Evolutionary conservation across 2,888 invertebrate species (phyloP).

Genomic region (Pammene aurita): DNA sequence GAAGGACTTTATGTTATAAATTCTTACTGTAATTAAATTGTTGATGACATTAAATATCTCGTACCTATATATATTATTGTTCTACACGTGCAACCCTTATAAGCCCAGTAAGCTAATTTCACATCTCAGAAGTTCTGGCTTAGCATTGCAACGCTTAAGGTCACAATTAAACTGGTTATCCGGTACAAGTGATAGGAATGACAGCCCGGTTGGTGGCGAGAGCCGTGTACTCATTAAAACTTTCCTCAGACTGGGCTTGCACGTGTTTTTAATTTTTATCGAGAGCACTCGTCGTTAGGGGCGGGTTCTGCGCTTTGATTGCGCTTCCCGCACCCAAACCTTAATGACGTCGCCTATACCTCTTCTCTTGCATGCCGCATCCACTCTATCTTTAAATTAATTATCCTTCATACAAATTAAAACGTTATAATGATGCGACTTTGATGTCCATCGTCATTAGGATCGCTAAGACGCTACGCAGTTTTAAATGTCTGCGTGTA

Average conservation of each 20-base stretch:
- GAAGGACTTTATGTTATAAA: too few relatives aligned
- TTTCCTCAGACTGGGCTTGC: slow-evolving; percentile 82
- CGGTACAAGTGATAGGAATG: neutral
- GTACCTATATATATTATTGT: too few relatives aligned
- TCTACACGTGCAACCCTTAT: too few relatives aligned
- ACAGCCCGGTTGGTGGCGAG: slow-evolving; percentile 53
- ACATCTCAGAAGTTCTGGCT: neutral
- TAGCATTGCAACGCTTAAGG: neutral
- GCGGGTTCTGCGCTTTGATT: slow-evolving; percentile 77
- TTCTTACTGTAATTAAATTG: too few relatives aligned
- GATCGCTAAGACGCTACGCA: slow-evolving; percentile 15
- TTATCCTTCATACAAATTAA: slow-evolving; percentile 72
- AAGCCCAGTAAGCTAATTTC: too few relatives aligned
- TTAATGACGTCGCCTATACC: slow-evolving; percentile 72
- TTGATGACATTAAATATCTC: too few relatives aligned
- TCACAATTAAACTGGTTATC: neutral
- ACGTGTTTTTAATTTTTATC: slow-evolving; percentile 84
- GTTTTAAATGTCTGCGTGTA: slow-evolving; percentile 5
- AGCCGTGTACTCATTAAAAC: slow-evolving; percentile 81
- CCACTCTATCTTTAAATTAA: slow-evolving; percentile 75
- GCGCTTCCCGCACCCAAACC: slow-evolving; percentile 52
- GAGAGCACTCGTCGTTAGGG: slow-evolving; percentile 81
- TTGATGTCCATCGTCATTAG: slow-evolving; percentile 26
- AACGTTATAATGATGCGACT: slow-evolving; percentile 61
- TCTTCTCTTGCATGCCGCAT: slow-evolving; percentile 52